phyloP scores from a whole-genome alignment of 2,113 vertebrate genomes.

The Malurus melanocephalus region DNA sequence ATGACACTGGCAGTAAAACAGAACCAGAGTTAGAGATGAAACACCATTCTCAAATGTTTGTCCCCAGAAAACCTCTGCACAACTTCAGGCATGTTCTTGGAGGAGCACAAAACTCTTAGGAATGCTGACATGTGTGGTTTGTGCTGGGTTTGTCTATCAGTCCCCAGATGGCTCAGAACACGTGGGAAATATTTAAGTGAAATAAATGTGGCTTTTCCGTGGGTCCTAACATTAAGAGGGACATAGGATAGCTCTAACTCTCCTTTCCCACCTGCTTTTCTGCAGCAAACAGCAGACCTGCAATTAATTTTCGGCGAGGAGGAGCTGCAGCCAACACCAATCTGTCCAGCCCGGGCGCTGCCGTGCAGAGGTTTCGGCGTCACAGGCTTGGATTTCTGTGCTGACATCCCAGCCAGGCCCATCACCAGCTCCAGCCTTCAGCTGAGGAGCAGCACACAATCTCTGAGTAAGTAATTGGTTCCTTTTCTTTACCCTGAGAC shows the following conservation, averaged over 20 bases:
- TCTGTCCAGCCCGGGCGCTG: neutral
- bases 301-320: neutral
- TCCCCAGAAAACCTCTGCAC: neutral
- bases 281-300: neutral
- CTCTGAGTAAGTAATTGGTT: neutral
- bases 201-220: neutral
- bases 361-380: neutral
- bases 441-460: neutral
- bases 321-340: rapidly evolving
- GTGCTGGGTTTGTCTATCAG: neutral
- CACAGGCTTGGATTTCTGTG: neutral
- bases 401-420: neutral
- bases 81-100: neutral
- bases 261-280: neutral
- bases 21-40: neutral
- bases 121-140: neutral
- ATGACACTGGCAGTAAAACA: rapidly evolving
- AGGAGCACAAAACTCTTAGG: neutral
- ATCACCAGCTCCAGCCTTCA: neutral
- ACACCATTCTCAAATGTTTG: neutral
- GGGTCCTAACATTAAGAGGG: neutral
- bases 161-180: neutral
- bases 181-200: rapidly evolving
- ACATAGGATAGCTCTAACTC: neutral
- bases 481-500: neutral